Percentiles rank a stretch among this genome's conserved stretches.
phyloP scores from a whole-genome alignment of 2,888 invertebrate genomes.

The Acronicta alni region DNA sequence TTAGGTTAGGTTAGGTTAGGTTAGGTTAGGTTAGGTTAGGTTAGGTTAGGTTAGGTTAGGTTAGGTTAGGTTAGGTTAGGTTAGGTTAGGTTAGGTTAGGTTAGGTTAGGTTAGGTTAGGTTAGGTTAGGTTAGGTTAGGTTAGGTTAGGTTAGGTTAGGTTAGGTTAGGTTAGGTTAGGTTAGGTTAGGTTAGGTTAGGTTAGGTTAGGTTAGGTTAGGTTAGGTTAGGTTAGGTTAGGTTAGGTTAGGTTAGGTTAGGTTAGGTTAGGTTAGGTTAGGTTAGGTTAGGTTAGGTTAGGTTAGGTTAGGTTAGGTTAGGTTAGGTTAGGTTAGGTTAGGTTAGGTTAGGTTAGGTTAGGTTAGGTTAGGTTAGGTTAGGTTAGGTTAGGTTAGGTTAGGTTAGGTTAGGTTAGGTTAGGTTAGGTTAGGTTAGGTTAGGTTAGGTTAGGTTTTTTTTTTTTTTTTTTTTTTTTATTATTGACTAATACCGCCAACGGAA shows the following conservation, averaged over 20 bases:
- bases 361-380: slow-evolving; percentile 10
- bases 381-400: slow-evolving; percentile 7
- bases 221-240: background rate
- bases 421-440: slow-evolving; percentile 8
- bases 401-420: slow-evolving; percentile 8
- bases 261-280: slow-evolving; percentile 3
- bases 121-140: too few relatives aligned
- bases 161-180: too few relatives aligned
- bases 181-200: background rate
- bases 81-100: too few relatives aligned
- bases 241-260: background rate
- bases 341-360: slow-evolving; percentile 37
- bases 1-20: too few relatives aligned
- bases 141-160: too few relatives aligned
- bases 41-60: too few relatives aligned
- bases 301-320: slow-evolving; percentile 24
- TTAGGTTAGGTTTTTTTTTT: too few relatives aligned
- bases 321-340: slow-evolving; percentile 12
- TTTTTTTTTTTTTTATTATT: too few relatives aligned
- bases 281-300: slow-evolving; percentile 11
- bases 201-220: background rate
- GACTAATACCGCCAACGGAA: too few relatives aligned
- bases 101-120: too few relatives aligned
- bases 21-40: too few relatives aligned
- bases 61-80: too few relatives aligned